Conservation (phyloP, 2,888 invertebrate genomes). For the Dicyrtoma fusca region DNA sequence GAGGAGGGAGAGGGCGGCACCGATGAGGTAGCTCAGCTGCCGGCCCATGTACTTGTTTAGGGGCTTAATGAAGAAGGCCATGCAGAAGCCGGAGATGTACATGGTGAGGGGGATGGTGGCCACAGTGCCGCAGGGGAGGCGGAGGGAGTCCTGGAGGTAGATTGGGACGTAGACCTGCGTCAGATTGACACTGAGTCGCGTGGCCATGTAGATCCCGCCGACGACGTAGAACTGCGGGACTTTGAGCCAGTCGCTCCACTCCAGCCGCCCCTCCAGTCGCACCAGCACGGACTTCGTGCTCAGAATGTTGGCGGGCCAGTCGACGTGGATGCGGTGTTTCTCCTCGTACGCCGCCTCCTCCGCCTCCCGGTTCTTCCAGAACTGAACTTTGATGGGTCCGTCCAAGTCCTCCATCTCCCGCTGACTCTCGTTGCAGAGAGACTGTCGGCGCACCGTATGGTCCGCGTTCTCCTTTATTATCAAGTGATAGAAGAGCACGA, state of each 20-base stretch:
- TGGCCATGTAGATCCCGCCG: conserved; percentile 82
- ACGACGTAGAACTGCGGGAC: conserved; percentile 52
- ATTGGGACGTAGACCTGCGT: conserved; percentile 84
- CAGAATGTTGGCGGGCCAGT: conserved; percentile 37
- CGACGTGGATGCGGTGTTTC: conserved; percentile 37
- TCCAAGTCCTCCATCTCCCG: too few relatives aligned
- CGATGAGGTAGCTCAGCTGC: conserved; percentile 71
- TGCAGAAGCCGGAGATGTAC: conserved; percentile 77
- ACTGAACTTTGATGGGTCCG: not conserved
- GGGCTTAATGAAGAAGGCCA: conserved; percentile 72
- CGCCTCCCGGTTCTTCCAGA: not conserved
- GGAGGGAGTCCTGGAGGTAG: conserved; percentile 77
- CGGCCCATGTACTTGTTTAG: conserved; percentile 70
- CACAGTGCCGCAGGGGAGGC: conserved; percentile 72
- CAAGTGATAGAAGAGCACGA: conserved; percentile 74
- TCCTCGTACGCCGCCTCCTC: conserved; percentile 37
- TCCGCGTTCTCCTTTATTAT: conserved; percentile 66
- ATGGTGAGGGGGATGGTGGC: conserved; percentile 84
- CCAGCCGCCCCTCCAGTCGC: too few relatives aligned
- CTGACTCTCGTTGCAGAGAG: not conserved
- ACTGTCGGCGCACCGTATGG: not conserved
- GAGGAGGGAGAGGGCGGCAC: conserved; percentile 67
- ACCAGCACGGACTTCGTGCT: conserved; percentile 43
- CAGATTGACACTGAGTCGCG: conserved; percentile 81
- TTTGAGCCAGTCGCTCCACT: conserved; percentile 47